A percentile compares a stretch with the other conserved stretches of the same genome.
Evolutionary conservation across 2,888 invertebrate genomes (phyloP).

Genomic region (Ochropacha duplaris): DNA sequence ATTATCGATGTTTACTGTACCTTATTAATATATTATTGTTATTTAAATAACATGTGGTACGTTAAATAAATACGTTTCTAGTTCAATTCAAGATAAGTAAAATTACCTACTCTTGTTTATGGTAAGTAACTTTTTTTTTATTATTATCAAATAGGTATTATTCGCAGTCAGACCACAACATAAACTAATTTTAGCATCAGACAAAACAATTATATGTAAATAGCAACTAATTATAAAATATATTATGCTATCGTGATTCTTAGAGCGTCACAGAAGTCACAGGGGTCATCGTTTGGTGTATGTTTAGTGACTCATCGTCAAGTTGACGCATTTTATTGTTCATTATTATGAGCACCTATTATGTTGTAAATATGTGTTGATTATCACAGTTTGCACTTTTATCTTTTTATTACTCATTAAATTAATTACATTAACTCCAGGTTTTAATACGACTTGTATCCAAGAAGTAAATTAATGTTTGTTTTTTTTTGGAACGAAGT

Average conservation of each 20-base stretch:
- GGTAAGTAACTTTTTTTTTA: neutral
- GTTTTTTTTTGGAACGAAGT: too few relatives aligned
- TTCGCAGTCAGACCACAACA: neutral
- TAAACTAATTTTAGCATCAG: neutral
- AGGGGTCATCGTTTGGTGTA: too few relatives aligned
- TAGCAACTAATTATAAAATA: neutral
- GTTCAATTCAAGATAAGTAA: too few relatives aligned
- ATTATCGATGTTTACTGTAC: neutral
- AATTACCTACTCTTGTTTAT: too few relatives aligned
- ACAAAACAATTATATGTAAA: too few relatives aligned
- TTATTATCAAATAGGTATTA: neutral
- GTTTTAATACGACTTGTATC: neutral
- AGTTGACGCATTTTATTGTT: neutral
- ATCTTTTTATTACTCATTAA: neutral
- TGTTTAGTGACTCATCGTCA: neutral
- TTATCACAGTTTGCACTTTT: neutral
- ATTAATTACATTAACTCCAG: neutral
- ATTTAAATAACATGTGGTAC: too few relatives aligned
- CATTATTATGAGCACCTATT: neutral
- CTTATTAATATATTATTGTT: too few relatives aligned
- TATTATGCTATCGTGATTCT: neutral
- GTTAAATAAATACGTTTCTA: too few relatives aligned
- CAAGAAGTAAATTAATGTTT: neutral
- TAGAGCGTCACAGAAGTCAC: neutral
- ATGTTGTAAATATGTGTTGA: neutral